Conservation (phyloP, 37 sponge, comb jelly and placozoan species). For the Axinella damicornis region DNA sequence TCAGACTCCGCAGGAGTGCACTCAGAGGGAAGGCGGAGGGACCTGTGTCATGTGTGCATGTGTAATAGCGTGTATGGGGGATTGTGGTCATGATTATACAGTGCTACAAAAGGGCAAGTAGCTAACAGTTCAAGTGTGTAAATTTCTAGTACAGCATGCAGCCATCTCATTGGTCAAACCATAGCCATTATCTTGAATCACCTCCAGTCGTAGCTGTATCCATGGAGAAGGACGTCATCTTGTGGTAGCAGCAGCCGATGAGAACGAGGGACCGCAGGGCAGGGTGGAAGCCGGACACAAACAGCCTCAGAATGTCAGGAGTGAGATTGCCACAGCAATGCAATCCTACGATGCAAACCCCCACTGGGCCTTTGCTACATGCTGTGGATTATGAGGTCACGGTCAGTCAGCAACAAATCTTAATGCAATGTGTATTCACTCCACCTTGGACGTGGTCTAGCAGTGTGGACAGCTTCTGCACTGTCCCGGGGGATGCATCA, state of each 20-base stretch:
- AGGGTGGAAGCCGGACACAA: constrained; percentile 16
- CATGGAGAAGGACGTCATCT: constrained; percentile 50
- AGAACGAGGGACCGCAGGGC: constrained; percentile 44
- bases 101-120: no score
- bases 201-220: neutral
- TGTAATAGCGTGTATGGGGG: no score
- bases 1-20: neutral
- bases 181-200: no score
- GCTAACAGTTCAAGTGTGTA: no score
- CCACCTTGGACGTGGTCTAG: constrained; percentile 21
- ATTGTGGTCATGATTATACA: no score
- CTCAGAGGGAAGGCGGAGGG: neutral
- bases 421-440: neutral
- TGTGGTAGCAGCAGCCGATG: constrained; percentile 88
- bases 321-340: constrained; percentile 88
- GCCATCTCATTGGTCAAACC: no score
- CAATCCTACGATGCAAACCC: constrained; percentile 76
- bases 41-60: no score
- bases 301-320: constrained; percentile 29
- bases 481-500: neutral
- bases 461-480: neutral
- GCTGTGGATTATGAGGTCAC: neutral
- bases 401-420: neutral
- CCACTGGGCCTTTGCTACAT: neutral
- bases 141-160: no score